Evolutionary conservation across 2,888 invertebrate genomes (phyloP).

Genomic region (Nasonia oneida): DNA sequence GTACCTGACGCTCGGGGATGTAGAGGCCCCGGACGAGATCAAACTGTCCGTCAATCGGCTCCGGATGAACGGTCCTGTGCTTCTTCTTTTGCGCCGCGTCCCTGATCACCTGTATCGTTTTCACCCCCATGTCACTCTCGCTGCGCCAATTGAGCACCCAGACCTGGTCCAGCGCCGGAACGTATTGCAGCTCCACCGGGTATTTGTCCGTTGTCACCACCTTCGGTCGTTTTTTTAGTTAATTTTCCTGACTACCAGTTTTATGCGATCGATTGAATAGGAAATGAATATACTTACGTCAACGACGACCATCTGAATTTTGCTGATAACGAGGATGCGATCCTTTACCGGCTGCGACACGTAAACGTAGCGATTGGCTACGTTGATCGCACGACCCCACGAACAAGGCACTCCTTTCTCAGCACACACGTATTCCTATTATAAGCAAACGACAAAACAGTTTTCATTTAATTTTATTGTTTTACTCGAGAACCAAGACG

Average conservation of each 20-base stretch:
- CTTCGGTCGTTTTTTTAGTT: constrained; percentile 72
- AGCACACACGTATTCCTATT: constrained; percentile 82
- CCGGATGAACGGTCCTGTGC: constrained; percentile 87
- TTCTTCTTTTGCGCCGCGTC: constrained; percentile 87
- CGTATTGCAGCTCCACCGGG: constrained; percentile 86
- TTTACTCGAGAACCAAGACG: background rate
- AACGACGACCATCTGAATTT: constrained; percentile 86
- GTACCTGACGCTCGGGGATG: constrained; percentile 82
- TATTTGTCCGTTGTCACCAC: constrained; percentile 87
- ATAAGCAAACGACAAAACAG: background rate
- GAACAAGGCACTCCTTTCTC: constrained; percentile 84
- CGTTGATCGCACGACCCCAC: constrained; percentile 87
- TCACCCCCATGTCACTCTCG: constrained; percentile 82
- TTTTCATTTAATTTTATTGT: background rate
- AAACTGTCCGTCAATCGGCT: constrained; percentile 88
- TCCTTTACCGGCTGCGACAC: constrained; percentile 86
- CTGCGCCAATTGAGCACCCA: constrained; percentile 88
- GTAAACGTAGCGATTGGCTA: constrained; percentile 86
- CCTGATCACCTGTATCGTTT: constrained; percentile 87
- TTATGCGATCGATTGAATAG: background rate
- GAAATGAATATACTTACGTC: constrained; percentile 80
- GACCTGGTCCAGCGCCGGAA: constrained; percentile 86
- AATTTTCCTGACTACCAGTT: too few species aligned
- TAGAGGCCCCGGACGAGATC: constrained; percentile 85
- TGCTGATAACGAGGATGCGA: constrained; percentile 86